These are phyloP conservation scores for Bostrychus sinensis DNA, from an alignment of 2,113 vertebrate genomes.

Conservation along the genomic window DNA sequence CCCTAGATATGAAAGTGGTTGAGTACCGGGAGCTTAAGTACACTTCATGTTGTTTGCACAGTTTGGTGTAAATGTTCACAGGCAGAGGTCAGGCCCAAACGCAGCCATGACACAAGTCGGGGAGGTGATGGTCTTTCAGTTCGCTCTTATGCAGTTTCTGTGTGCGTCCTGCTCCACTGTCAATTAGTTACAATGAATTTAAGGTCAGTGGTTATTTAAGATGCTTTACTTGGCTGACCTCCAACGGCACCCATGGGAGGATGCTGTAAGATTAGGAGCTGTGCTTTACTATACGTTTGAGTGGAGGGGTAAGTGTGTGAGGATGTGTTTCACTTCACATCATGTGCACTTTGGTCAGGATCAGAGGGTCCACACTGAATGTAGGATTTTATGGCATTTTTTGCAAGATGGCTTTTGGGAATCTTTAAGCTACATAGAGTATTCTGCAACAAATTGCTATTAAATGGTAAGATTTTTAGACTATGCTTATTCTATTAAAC, in stretches of 20 bases:
- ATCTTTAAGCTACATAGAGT: neutral
- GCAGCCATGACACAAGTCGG: constrained; percentile 38
- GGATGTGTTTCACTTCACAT: constrained; percentile 21
- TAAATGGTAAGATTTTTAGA: neutral
- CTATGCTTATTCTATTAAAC: too few relatives aligned
- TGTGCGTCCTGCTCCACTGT: constrained; percentile 20
- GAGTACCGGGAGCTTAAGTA: constrained; percentile 66
- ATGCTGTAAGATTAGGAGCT: constrained; percentile 64
- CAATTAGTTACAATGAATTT: constrained; percentile 41
- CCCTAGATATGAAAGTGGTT: constrained; percentile 75
- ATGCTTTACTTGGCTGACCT: constrained; percentile 65
- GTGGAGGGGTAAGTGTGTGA: constrained; percentile 11
- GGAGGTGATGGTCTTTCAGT: neutral
- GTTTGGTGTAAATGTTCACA: constrained; percentile 48
- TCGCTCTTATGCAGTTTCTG: constrained; percentile 19
- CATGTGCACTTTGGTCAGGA: neutral
- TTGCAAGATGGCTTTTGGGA: neutral
- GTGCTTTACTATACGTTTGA: constrained; percentile 53
- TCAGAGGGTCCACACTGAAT: neutral
- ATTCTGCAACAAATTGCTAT: neutral
- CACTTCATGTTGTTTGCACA: constrained; percentile 40
- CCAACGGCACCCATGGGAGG: constrained; percentile 45
- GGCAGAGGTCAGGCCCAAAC: constrained; percentile 48
- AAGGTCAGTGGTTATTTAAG: constrained; percentile 70
- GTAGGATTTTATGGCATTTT: neutral